Base-by-base conservation (phyloP, 64 coral and sea anemone species). In the Montipora sp. region DNA sequence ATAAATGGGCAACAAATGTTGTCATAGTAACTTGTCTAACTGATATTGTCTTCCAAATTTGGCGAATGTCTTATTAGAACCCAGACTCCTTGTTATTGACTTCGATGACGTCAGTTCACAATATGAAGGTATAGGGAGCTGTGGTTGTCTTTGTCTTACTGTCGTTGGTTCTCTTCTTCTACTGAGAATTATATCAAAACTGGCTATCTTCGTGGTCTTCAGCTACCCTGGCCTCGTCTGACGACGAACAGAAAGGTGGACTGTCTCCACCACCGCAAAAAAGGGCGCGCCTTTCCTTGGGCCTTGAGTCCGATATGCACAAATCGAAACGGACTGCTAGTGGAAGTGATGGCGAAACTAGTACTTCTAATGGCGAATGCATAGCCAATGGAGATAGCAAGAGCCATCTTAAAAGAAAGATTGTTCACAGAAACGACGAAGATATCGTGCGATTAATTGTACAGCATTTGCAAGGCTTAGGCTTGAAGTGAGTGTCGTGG, bases 211-310 rank as follows among this genome's bases (percentile, higher is more conserved):
- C 83, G 65, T 78, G 88, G 95, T 99, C 92, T 94, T 94, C 89
- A 92, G 98, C 93, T 99, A 99, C 98, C 91, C 98, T 99, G 98
- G 98, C 98, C 98, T 96, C 98, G 90, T 99, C 98, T 99, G 98
- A 99, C 89, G 98, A 99, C 94, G 98, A 99, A 96, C 94, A 96
- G 94, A 83, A 96, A 99, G 98, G 98, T 99, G 98, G 98, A 88
- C 89, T 93, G 98, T 99, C 98, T 99, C 98, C 98, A 94, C 98
- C 98, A 96, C 98, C 98, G 84, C 98, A 95, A 89, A 99, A 99
- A 99, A 99, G 90, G 94, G 98, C 92, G 80, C 98, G 98, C 92
- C 94, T 94, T 91, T 96, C 97, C 77, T 91, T 98, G 83, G 92
- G 67, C 84, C 89, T 88, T 84, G 94, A 96, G 98, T 96, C 98